These are phyloP conservation scores for Melinaea marsaeus DNA, from an alignment of 2,888 invertebrate genomes.

Conservation along the genomic window DNA sequence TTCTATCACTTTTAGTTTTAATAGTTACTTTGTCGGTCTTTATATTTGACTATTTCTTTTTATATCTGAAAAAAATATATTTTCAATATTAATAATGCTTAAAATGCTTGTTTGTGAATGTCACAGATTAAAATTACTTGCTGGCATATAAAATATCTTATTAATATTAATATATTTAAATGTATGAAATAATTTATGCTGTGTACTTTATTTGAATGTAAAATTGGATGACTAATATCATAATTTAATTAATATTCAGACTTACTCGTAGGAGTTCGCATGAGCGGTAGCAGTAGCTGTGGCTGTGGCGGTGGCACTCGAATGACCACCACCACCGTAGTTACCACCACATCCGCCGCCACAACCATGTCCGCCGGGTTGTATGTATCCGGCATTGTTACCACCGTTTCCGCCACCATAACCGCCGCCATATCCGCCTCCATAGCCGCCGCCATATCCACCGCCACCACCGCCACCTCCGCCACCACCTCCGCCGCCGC, in stretches of 20 bases:
- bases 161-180: background rate
- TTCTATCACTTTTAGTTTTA: background rate
- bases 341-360: conserved; percentile 34
- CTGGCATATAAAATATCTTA: too few relatives aligned
- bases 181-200: background rate
- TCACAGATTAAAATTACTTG: too few relatives aligned
- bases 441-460: conserved; percentile 33
- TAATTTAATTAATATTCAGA: background rate
- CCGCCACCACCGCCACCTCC: conserved; percentile 33
- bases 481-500: conserved; percentile 32
- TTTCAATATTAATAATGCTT: too few relatives aligned
- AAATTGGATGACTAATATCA: background rate
- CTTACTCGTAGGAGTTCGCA: conserved; percentile 25
- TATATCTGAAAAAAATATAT: background rate
- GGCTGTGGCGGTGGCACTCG: conserved; percentile 39
- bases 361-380: conserved; percentile 19
- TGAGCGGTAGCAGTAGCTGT: conserved; percentile 45
- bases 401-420: conserved; percentile 30
- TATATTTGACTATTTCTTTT: conserved; percentile 3
- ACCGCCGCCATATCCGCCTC: conserved; percentile 31
- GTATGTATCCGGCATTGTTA: conserved; percentile 17
- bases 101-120: too few relatives aligned
- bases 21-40: background rate
- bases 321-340: conserved; percentile 28
- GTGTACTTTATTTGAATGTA: conserved; percentile 1